Percentiles rank a stretch among this genome's conserved stretches.
Conservation (phyloP, 1,140 invertebrate genomes). For the Drosophila insularis region DNA sequence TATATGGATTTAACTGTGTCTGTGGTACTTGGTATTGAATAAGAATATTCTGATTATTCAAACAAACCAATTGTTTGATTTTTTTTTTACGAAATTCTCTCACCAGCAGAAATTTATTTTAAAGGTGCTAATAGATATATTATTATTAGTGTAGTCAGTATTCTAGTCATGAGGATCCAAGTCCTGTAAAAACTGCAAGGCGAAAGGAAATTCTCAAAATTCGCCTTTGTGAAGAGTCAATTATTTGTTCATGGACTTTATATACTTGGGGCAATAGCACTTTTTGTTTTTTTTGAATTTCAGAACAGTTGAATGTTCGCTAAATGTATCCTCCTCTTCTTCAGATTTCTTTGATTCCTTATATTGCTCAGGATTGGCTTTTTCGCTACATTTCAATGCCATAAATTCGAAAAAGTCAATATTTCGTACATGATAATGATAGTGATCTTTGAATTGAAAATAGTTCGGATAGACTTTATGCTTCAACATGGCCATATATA, state of each 20-base stretch:
- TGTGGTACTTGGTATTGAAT: too few relatives aligned
- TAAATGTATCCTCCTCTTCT: not conserved
- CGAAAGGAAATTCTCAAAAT: too few relatives aligned
- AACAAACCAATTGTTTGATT: too few relatives aligned
- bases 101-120: too few relatives aligned
- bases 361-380: slow-evolving; percentile 25
- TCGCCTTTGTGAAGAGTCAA: not conserved
- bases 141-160: too few relatives aligned
- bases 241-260: slow-evolving; percentile 30
- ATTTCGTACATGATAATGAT: slow-evolving; percentile 56
- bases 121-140: too few relatives aligned
- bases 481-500: slow-evolving; percentile 69
- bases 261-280: slow-evolving; percentile 61
- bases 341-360: not conserved
- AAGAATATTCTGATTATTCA: too few relatives aligned
- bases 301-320: not conserved
- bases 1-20: too few relatives aligned
- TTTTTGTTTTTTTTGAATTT: slow-evolving; percentile 40
- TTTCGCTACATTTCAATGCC: slow-evolving; percentile 59
- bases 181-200: too few relatives aligned
- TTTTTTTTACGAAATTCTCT: too few relatives aligned
- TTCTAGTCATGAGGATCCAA: too few relatives aligned
- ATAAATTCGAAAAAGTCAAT: slow-evolving; percentile 71
- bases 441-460: slow-evolving; percentile 60
- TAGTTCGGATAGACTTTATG: slow-evolving; percentile 74